Percentiles rank a stretch among this genome's conserved stretches.
These are phyloP conservation scores for Chrysaora quinquecirrha DNA, from an alignment of 30 jellyfish, hydroid and myxozoan species.

Conservation along the genomic window DNA sequence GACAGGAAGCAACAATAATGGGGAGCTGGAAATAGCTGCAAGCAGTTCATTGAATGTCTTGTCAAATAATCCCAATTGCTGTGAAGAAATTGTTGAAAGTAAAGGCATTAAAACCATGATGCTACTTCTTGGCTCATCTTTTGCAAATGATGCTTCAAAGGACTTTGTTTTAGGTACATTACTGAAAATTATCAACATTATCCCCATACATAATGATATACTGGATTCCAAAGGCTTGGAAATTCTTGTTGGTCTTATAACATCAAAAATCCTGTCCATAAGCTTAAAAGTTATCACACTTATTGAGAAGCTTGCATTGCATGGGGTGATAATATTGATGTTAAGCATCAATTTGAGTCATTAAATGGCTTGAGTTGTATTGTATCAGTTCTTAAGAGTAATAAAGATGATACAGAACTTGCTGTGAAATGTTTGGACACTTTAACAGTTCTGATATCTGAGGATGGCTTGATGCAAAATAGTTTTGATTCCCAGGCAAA, in stretches of 20 bases:
- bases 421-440: constrained; percentile 34
- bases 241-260: constrained; percentile 7
- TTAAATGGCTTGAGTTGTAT: constrained; percentile 34
- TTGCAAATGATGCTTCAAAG: constrained; percentile 31
- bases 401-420: constrained; percentile 18
- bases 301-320: constrained; percentile 47
- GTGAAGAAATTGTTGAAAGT: constrained; percentile 43
- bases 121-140: constrained; percentile 25
- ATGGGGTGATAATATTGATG: constrained; percentile 35
- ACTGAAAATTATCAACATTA: not conserved
- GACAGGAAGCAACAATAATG: constrained; percentile 23
- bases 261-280: not conserved
- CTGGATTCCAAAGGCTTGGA: constrained; percentile 9
- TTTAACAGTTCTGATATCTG: constrained; percentile 17
- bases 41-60: constrained; percentile 29
- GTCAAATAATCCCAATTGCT: constrained; percentile 1
- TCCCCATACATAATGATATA: constrained; percentile 11
- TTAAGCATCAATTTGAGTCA: constrained; percentile 39
- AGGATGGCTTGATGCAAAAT: constrained; percentile 44
- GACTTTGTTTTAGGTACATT: constrained; percentile 32
- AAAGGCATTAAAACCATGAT: constrained; percentile 26
- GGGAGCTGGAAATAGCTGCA: constrained; percentile 54
- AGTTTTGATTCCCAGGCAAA: constrained; percentile 36
- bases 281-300: constrained; percentile 19
- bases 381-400: constrained; percentile 15